These are phyloP conservation scores for Andrena cerasifolii DNA, from an alignment of 1,140 invertebrate species.

Conservation along the genomic window DNA sequence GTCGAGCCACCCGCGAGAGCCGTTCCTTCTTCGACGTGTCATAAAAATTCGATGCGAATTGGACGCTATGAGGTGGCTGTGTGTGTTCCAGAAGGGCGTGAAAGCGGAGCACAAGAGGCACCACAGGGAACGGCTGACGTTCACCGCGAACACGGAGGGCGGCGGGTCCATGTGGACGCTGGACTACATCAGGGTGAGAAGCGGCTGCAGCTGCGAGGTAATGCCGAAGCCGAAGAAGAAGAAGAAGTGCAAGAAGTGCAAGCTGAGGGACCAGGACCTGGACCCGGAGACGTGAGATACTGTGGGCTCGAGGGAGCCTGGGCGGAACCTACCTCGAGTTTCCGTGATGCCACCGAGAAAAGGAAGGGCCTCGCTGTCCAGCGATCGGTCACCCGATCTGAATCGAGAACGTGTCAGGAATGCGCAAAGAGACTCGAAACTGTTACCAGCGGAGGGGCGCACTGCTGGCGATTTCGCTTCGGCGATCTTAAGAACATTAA, in stretches of 20 bases:
- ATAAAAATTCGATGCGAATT: too few relatives aligned
- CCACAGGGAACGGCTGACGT: slow-evolving; percentile 80
- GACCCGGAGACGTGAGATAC: slow-evolving; percentile 57
- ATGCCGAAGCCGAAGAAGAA: slow-evolving; percentile 80
- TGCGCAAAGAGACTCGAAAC: slow-evolving; percentile 27
- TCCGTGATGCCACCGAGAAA: slow-evolving; percentile 4
- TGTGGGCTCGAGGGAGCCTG: neutral
- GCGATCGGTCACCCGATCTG: neutral
- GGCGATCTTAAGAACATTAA: neutral
- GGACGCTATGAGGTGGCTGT: too few relatives aligned
- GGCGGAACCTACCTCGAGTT: neutral
- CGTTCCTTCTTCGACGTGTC: too few relatives aligned
- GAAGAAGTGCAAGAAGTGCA: slow-evolving; percentile 73
- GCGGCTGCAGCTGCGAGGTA: slow-evolving; percentile 92
- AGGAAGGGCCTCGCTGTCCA: neutral
- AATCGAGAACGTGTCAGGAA: neutral
- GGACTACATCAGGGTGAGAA: slow-evolving; percentile 91
- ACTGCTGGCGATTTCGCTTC: neutral
- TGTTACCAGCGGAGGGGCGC: slow-evolving; percentile 49
- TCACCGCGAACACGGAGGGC: slow-evolving; percentile 79
- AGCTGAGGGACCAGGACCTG: slow-evolving; percentile 48
- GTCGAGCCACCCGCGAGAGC: too few relatives aligned
- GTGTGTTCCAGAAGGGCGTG: slow-evolving; percentile 65
- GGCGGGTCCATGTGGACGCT: slow-evolving; percentile 86
- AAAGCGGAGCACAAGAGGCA: slow-evolving; percentile 77